Percentiles rank a stretch among this genome's conserved stretches.
Evolutionary conservation across 2,888 invertebrate genomes (phyloP).

Genomic region (Agriopis aurantiaria): DNA sequence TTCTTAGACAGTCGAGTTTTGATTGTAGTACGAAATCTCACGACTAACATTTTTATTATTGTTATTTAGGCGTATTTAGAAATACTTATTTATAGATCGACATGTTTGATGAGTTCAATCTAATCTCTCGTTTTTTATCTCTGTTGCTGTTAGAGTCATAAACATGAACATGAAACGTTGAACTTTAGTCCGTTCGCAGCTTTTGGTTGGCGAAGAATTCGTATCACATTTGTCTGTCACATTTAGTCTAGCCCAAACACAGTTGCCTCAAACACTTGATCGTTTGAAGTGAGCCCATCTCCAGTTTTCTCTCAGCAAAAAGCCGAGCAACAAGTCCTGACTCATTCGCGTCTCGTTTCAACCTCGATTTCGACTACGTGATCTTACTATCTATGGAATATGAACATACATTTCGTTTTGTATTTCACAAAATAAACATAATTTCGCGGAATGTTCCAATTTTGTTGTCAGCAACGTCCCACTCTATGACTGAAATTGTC

Average conservation of each 20-base stretch:
- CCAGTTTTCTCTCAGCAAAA: slow-evolving; percentile 57
- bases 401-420: slow-evolving; percentile 34
- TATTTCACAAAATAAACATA: slow-evolving; percentile 27
- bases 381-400: slow-evolving; percentile 50
- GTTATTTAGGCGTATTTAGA: not conserved
- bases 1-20: not conserved
- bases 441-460: slow-evolving; percentile 24
- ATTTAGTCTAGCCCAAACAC: slow-evolving; percentile 8
- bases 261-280: slow-evolving; percentile 6
- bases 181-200: not conserved
- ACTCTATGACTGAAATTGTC: slow-evolving; percentile 20
- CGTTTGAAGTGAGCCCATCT: slow-evolving; percentile 38
- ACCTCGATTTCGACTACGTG: slow-evolving; percentile 51
- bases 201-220: not conserved
- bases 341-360: slow-evolving; percentile 55
- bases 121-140: slow-evolving; percentile 15
- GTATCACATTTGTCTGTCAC: slow-evolving; percentile 13
- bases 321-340: slow-evolving; percentile 62
- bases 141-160: slow-evolving; percentile 2
- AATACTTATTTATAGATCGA: slow-evolving; percentile 1
- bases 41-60: no score
- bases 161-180: no score
- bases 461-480: slow-evolving; percentile 28
- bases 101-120: slow-evolving; percentile 8
- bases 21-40: not conserved